Evolutionary conservation across 2,797 vertebrate genomes (phyloP).

Genomic region (Amblyraja radiata): DNA sequence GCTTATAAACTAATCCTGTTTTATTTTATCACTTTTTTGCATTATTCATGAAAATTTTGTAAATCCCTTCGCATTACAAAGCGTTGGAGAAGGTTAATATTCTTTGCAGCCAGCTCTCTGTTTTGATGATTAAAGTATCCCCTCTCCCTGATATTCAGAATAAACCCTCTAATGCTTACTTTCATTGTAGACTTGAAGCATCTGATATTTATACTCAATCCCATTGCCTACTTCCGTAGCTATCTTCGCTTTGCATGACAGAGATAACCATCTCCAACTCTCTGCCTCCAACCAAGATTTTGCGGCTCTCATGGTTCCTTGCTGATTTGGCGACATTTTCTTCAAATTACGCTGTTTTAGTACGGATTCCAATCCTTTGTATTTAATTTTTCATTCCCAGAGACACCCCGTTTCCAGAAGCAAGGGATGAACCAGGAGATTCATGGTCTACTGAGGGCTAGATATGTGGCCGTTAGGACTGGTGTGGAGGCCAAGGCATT

Average conservation of each 20-base stretch:
- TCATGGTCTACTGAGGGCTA: no score
- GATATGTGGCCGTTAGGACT: no score
- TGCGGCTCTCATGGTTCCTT: not conserved
- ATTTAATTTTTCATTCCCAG: not conserved
- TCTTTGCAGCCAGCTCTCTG: no score
- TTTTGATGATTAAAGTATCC: not conserved
- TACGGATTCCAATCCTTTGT: not conserved
- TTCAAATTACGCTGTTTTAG: not conserved
- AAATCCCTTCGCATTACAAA: not conserved
- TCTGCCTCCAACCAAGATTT: not conserved
- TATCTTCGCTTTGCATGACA: not conserved
- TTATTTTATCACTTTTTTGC: not conserved
- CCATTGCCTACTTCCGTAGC: not conserved
- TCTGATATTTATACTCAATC: not conserved
- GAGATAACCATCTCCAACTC: not conserved
- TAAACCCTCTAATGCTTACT: not conserved
- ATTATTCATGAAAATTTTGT: not conserved
- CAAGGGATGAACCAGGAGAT: no score
- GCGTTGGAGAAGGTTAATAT: not conserved
- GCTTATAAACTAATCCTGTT: slow-evolving; percentile 24
- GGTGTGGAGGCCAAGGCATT: no score
- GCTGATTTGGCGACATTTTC: not conserved
- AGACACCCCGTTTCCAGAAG: no score
- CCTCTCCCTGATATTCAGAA: not conserved
- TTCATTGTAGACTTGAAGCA: not conserved